Base-by-base conservation (phyloP, 2,888 invertebrate genomes). In the Dendrolimus houi region DNA sequence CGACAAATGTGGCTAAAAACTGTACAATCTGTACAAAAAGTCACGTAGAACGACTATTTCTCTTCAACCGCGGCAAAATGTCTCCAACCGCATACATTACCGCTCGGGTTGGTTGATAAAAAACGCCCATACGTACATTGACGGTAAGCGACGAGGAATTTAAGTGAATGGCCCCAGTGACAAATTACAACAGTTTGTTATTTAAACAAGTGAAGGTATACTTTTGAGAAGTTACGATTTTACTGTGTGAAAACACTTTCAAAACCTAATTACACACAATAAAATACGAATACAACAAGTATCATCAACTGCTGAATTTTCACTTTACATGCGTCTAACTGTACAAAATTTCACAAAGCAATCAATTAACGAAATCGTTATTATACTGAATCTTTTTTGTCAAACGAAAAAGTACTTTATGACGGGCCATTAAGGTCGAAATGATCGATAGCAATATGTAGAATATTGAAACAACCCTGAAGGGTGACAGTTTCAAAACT, bases 401-500 rank as follows among this genome's bases (percentile, higher is more conserved):
- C 66, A 66, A 55, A 53, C 62, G 59, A 73, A 70, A 70, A 66
- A 67, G 55, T 56, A 57, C 70, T 63, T 68, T 71, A 67, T 59
- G 13, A 14, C 61, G 54, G 55, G 29, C 57, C 58, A 53, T 64
- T 67, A 70, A 69, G 68, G 70, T 63, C 65, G 70, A 71, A 69
- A 68, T 71, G 71, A 70, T 68, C 64, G 68, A 67, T 68, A 64
- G 67, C 62, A 68, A 67, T 67, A 55, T 65, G 67, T 70, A 67
- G 67, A 58, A 63, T 63, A 63, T 73, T 68, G 72, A 68, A 72
- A 73, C 71, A 72, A 71, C 68, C 69, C 62, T 63, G 67, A 74
- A 72, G 77, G 78, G 73, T 80, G 81, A 81, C 81, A 80, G 78
- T 71, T 72, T 72, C 70, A 66, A 74, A 79, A 74, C 75, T 75